Base-by-base conservation (phyloP, 1,140 invertebrate genomes). In the Drosophila micromelanica region DNA sequence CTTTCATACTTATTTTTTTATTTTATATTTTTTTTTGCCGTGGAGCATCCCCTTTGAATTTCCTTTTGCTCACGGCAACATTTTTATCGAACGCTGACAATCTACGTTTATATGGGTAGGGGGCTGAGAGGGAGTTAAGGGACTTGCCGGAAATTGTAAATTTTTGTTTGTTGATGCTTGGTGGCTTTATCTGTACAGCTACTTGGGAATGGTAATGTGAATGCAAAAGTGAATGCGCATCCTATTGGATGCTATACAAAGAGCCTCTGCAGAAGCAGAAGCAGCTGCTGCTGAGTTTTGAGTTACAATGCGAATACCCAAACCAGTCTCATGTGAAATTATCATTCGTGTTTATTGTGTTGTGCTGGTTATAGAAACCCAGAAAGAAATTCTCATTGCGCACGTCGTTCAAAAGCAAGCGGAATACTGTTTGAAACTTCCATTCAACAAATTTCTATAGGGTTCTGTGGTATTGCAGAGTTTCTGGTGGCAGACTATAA, bases 31-130 rank as follows among this genome's bases (percentile, higher is more conserved):
- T 68, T 40, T 27, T 32, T 52, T 57, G 55, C 30, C 40, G 60
- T 23, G 40, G 32, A 62, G 40, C 67, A 63, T 48, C 54, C 62
- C 37, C 45, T 65, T 72, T 51, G 62, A 72, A 64, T 81, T 81
- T 78, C 46, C 62, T 76, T 76, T 46, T 63, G 81, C 81, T 72
- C 61, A 75, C 61, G 81, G 81, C 76, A 62, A 79, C 62, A 56
- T 69, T 89, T 89, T 89, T 87, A 87, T 87, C 84, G 57, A 71
- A 68, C 51, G 13, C 61, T 64, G 52, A 49, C 78, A 75, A 86
- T 86, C 81, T 86, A 65, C 56, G 23, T 3, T 30, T 13, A 15
- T n/a, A 5, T 1, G 11, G n/a, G 7, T 5, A 27, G 11, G 12
- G 32, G 48, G 38, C 37, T 46, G 12, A 32, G 8, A 42, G 13